These are phyloP conservation scores for Epinotia demarniana DNA, from an alignment of 2,888 invertebrate genomes.

Conservation along the genomic window DNA sequence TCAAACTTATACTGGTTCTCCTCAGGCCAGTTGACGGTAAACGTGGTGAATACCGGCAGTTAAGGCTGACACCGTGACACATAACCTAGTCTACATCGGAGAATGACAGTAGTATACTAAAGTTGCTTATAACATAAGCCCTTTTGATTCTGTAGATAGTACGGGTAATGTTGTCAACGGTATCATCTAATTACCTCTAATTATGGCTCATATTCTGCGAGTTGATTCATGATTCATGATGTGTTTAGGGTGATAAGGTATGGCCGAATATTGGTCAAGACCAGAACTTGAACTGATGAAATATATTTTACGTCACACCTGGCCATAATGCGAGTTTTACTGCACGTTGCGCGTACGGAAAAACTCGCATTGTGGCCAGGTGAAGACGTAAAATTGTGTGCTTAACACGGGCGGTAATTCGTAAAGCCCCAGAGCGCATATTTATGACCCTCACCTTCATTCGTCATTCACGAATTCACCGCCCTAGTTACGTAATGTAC, in stretches of 20 bases:
- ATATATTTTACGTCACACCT: too few relatives aligned
- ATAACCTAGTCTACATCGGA: not conserved
- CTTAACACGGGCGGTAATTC: too few relatives aligned
- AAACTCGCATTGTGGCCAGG: too few relatives aligned
- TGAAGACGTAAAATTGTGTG: too few relatives aligned
- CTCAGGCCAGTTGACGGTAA: not conserved
- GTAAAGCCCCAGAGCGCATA: too few relatives aligned
- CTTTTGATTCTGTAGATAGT: not conserved
- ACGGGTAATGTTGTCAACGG: not conserved
- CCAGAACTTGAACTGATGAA: constrained; percentile 7
- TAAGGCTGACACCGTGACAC: not conserved
- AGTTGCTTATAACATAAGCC: not conserved
- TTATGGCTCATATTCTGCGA: constrained; percentile 14
- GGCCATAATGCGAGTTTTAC: too few relatives aligned
- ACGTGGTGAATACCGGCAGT: not conserved
- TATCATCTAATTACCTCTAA: constrained; percentile 20
- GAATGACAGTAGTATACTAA: not conserved
- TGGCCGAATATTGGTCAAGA: constrained; percentile 23
- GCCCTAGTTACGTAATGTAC: too few relatives aligned
- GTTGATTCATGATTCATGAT: constrained; percentile 12
- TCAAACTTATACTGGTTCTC: not conserved
- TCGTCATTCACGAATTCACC: too few relatives aligned
- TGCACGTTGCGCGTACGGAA: too few relatives aligned
- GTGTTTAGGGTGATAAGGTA: constrained; percentile 7
- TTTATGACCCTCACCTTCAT: too few relatives aligned